Base-by-base conservation (phyloP, 1,140 invertebrate species). In the Pemphigus obesinymphae region DNA sequence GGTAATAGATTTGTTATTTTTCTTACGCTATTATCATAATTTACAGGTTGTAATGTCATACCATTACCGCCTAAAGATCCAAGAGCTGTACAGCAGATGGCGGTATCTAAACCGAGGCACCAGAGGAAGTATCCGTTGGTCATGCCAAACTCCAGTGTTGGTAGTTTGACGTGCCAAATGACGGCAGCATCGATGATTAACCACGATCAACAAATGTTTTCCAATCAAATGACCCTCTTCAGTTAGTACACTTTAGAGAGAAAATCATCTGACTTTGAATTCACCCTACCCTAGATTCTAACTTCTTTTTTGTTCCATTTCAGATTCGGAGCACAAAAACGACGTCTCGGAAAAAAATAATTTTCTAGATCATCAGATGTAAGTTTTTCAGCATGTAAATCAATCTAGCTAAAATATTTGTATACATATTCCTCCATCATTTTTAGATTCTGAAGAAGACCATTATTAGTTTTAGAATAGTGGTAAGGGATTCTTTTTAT, bases 61-160 rank as follows among this genome's bases (percentile, higher is more conserved):
- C 95, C 95, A 1, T 86, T 97, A 83, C 95, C 95, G 1, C 95
- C 95, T 0, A 89, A 94, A 84, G 94, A 96, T 85, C 89, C 93
- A 37, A 93, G 92, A 85, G 53, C 75, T 29, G 53, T 80, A 4
- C 89, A 90, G 10, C 90, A 90, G 81, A 89, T 90, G 2, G 90
- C 89, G 82, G 89, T 88, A 8, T 89, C 88, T 58, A 90, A 93
- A 84, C 92, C 94, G 3, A 88, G 94, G 43, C 95, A 95, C 86
- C 92, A 95, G 78, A 88, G 95, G 61, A 96, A 95, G 86, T 93
- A 96, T 89, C 95, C 95, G 0, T 87, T 97, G n/a, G 92, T 96
- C 53, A 93, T 95, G 84, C 93, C 94, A 20, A 58, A 83, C 40
- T 26, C 45, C 2, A 15, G 70, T 2, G 7, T 23, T 11, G 6